Evolutionary conservation across 2,888 invertebrate genomes (phyloP).

Genomic region (Halictus ligatus): DNA sequence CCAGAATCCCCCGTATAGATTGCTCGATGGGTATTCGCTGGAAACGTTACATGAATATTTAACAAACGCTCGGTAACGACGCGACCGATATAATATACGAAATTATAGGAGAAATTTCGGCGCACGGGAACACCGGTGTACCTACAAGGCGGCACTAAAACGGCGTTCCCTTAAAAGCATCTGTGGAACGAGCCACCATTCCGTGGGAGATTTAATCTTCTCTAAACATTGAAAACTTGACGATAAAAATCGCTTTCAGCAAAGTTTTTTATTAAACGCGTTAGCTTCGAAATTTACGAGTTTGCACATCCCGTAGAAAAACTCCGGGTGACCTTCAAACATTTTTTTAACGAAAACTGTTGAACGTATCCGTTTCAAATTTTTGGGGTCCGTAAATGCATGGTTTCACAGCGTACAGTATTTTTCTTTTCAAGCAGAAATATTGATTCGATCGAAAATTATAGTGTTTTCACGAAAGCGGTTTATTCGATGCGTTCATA

Average conservation of each 20-base stretch:
- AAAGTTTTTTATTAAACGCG: not conserved
- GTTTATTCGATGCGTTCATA: not conserved
- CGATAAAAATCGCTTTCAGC: not conserved
- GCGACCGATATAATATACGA: conserved; percentile 43
- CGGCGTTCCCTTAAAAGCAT: conserved; percentile 3
- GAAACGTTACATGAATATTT: conserved; percentile 56
- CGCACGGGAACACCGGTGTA: not conserved
- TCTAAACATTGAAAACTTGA: not conserved
- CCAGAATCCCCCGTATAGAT: conserved; percentile 31
- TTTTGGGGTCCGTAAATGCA: not conserved
- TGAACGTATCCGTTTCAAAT: not conserved
- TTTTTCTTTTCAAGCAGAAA: not conserved
- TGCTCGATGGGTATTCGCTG: conserved; percentile 42
- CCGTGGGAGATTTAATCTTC: not conserved
- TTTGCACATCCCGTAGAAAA: not conserved
- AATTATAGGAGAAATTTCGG: conserved; percentile 28
- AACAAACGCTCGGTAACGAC: conserved; percentile 43
- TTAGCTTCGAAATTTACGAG: not conserved
- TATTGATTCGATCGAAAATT: not conserved
- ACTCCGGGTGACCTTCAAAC: not conserved
- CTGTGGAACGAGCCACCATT: not conserved
- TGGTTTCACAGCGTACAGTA: not conserved
- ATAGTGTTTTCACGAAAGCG: not conserved
- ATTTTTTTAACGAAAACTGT: not conserved
- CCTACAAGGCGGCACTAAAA: conserved; percentile 4